Conservation (phyloP, 1,140 invertebrate genomes). For the Drosophila eugracilis region DNA sequence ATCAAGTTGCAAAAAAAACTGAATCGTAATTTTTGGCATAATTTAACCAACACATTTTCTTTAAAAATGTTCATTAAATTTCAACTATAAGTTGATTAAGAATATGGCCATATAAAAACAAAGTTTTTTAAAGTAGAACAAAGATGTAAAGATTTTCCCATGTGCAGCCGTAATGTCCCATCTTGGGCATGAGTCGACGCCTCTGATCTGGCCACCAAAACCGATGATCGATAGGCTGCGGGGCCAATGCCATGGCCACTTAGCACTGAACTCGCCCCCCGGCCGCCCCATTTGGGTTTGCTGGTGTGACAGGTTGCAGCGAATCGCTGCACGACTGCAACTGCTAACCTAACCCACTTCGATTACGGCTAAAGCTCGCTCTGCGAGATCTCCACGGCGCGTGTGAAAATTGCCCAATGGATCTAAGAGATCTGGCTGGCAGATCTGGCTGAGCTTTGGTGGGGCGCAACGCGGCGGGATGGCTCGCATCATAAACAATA, state of each 20-base stretch:
- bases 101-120: neutral
- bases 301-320: constrained; percentile 74
- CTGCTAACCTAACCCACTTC: constrained; percentile 82
- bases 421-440: neutral
- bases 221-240: constrained; percentile 67
- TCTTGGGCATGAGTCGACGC: constrained; percentile 24
- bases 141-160: neutral
- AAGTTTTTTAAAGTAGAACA: neutral
- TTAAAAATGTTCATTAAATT: no score
- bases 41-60: no score
- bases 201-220: constrained; percentile 36
- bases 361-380: constrained; percentile 59
- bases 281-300: constrained; percentile 6
- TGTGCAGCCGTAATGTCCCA: constrained; percentile 8
- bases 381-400: constrained; percentile 35
- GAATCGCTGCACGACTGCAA: constrained; percentile 79
- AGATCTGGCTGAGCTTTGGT: constrained; percentile 3
- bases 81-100: neutral
- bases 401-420: constrained; percentile 66
- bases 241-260: constrained; percentile 71
- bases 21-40: no score
- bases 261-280: constrained; percentile 25
- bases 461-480: constrained; percentile 7
- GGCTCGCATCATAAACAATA: constrained; percentile 55
- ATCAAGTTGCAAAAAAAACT: no score